Base-by-base conservation (phyloP, 2,888 invertebrate species). In the Patella ulyssiponensis region DNA sequence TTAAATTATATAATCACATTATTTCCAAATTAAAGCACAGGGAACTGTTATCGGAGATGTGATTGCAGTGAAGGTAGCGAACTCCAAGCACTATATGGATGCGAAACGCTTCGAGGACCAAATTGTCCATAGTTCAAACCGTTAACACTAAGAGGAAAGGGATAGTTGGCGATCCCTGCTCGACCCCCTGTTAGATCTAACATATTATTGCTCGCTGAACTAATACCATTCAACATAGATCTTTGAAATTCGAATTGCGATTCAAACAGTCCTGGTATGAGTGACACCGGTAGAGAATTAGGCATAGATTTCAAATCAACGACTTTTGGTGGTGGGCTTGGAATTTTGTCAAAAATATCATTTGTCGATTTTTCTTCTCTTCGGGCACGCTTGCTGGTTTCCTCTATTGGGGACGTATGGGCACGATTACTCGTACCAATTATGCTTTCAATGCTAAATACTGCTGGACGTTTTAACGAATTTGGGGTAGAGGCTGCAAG, bases 281-380 rank as follows among this genome's bases (percentile, higher is more conserved):
- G 69, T 17, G 86, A 85, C 15, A 87, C 76, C 33, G 86, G 85
- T 9, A 87, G 75, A 9, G 84, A 79, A 64, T 84, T 86, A 51
- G 85, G 85, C 51, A 85, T 85, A 64, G 82, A 83, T 79, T 87
- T 87, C 44, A 90, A 80, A 74, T 90, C 90, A 33, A 88, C 83
- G 2, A 90, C 81, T 80, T 90, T 90, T 5, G 90, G 90, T 17
- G 90, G 89, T 12, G 90, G 89, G 69, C 87, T 89, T 9, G 89
- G 90, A 73, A 90, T 90, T 78, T 86, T 86, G 79, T 90, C 90
- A 83, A 88, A 90, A 58, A 90, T 86, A 81, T 89, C 87, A 52
- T 80, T 76, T 74, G 86, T 86, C 27, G 75, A 74, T 27, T 85
- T 80, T 12, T 74, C 78, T 73, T 78, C 77, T 23, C 14, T n/a